These are phyloP conservation scores for Coecobrya sp. DNA, from an alignment of 2,888 invertebrate genomes.

Conservation along the genomic window DNA sequence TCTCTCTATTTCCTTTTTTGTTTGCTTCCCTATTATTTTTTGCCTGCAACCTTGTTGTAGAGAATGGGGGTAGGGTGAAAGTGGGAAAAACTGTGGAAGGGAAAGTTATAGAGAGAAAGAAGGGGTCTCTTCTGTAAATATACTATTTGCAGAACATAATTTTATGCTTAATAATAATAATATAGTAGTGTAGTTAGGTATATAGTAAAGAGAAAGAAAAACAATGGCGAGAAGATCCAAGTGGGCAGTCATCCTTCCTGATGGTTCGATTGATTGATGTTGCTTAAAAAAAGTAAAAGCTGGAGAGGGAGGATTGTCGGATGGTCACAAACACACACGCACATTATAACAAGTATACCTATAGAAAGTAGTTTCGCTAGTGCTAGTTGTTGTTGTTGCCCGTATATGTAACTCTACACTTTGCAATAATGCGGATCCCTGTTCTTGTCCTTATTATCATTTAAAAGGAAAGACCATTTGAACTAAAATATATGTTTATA, in stretches of 20 bases:
- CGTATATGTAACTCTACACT: too few relatives aligned
- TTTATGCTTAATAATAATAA: background rate
- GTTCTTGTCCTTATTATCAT: conserved; percentile 28
- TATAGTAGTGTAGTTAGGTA: background rate
- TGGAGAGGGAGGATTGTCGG: background rate
- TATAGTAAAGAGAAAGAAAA: conserved; percentile 9
- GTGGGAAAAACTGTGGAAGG: too few relatives aligned
- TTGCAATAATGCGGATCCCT: too few relatives aligned
- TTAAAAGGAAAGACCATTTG: conserved; percentile 67
- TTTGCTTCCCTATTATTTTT: too few relatives aligned
- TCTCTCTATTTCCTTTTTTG: background rate
- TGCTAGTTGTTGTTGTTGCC: too few relatives aligned
- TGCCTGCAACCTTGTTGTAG: too few relatives aligned
- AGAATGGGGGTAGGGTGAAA: too few relatives aligned
- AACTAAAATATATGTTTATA: conserved; percentile 14
- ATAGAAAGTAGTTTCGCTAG: too few relatives aligned
- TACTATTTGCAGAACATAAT: too few relatives aligned
- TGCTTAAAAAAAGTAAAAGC: conserved; percentile 63
- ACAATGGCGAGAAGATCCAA: conserved; percentile 17
- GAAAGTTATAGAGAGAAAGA: too few relatives aligned
- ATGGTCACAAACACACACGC: background rate
- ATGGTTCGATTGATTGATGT: conserved; percentile 80
- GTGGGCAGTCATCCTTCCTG: conserved; percentile 66
- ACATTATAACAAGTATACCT: background rate
- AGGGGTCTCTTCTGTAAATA: too few relatives aligned